These are phyloP conservation scores for Bradypodion ventrale DNA, from an alignment of 2,797 vertebrate species.

Conservation along the genomic window DNA sequence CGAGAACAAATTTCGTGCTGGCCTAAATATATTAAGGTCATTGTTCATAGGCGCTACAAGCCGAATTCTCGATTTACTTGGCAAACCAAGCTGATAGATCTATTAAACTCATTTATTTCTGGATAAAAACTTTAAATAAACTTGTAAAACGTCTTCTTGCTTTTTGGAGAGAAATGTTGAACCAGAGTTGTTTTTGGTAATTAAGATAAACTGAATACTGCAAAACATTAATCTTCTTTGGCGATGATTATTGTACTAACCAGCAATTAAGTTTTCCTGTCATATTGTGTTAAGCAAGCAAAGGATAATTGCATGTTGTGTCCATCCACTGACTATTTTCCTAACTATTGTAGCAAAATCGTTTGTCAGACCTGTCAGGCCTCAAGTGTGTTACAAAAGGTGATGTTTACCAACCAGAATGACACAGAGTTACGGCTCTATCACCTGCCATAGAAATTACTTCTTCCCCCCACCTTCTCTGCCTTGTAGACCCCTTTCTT, in stretches of 20 bases:
- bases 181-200: constrained; percentile 60
- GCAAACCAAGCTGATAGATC: background rate
- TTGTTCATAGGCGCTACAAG: no score
- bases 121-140: background rate
- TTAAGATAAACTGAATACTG: constrained; percentile 38
- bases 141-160: background rate
- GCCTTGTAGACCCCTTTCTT: background rate
- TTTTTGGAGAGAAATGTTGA: constrained; percentile 35
- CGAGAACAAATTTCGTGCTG: background rate
- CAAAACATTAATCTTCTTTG: constrained; percentile 34
- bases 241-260: constrained; percentile 62
- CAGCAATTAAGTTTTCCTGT: constrained; percentile 68
- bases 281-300: constrained; percentile 59
- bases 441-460: background rate
- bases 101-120: background rate
- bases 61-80: background rate
- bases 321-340: constrained; percentile 51
- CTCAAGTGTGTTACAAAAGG: background rate
- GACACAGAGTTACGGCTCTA: background rate
- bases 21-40: background rate
- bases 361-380: constrained; percentile 29
- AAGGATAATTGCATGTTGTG: constrained; percentile 61
- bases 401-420: background rate
- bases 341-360: constrained; percentile 27
- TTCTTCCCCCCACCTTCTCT: no score